Percentiles rank a stretch among this genome's conserved stretches.
These are phyloP conservation scores for Galaxea fascicularis DNA, from an alignment of 92 coral and sea anemone species.

Conservation along the genomic window DNA sequence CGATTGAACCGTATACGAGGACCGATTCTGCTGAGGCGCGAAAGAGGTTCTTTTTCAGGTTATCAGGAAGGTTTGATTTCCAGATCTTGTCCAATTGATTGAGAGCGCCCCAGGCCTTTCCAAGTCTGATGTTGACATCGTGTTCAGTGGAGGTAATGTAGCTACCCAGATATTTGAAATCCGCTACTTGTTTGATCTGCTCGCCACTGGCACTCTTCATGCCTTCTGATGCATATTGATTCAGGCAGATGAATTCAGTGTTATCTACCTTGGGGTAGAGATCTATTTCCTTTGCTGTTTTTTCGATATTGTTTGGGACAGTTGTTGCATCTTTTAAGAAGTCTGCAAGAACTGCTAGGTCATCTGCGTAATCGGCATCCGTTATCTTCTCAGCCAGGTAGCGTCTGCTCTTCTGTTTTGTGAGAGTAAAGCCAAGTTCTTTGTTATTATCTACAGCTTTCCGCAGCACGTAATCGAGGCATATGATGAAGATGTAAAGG, in stretches of 20 bases:
- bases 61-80: slow-evolving; percentile 41
- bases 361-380: slow-evolving; percentile 68
- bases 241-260: slow-evolving; percentile 43
- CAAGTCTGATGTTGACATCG: slow-evolving; percentile 46
- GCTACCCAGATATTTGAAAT: slow-evolving; percentile 25
- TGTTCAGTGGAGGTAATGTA: slow-evolving; percentile 53
- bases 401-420: slow-evolving; percentile 34
- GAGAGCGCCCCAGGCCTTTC: slow-evolving; percentile 51
- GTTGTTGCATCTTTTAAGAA: slow-evolving; percentile 29
- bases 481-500: slow-evolving; percentile 50
- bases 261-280: slow-evolving; percentile 25
- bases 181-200: background rate
- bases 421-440: slow-evolving; percentile 38
- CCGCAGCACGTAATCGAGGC: slow-evolving; percentile 55
- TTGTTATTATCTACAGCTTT: slow-evolving; percentile 23
- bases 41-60: slow-evolving; percentile 40
- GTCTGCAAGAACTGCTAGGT: slow-evolving; percentile 41
- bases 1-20: slow-evolving; percentile 41
- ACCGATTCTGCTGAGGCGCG: slow-evolving; percentile 15
- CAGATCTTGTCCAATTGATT: slow-evolving; percentile 33
- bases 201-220: background rate
- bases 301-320: background rate
- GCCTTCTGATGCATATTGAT: background rate
- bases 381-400: slow-evolving; percentile 51
- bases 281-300: background rate